Evolutionary conservation across 2,888 invertebrate genomes (phyloP).

Genomic region (Drosophila hamatofila): DNA sequence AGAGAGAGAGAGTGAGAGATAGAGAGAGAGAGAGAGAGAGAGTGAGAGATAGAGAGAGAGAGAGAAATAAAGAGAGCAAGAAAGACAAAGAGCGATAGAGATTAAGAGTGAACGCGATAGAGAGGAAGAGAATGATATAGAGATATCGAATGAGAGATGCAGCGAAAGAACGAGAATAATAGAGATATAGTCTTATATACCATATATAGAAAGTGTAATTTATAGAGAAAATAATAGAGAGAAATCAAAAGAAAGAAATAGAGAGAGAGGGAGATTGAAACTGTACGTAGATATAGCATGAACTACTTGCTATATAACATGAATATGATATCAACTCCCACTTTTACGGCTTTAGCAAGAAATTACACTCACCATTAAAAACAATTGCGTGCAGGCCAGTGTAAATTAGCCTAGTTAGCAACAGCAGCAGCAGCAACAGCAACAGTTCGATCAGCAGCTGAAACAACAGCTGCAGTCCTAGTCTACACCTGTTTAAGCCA

Average conservation of each 20-base stretch:
- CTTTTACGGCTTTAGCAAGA: neutral
- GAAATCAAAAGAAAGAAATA: neutral
- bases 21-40: neutral
- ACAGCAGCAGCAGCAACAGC: conserved; percentile 25
- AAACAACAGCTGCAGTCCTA: conserved; percentile 44
- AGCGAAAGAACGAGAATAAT: neutral
- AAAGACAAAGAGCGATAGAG: no score
- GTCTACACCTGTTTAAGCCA: conserved; percentile 58
- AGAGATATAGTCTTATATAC: no score
- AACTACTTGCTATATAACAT: no score
- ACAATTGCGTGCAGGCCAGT: conserved; percentile 34
- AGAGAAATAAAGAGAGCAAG: neutral
- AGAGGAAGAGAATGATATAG: neutral
- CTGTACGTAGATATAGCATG: no score
- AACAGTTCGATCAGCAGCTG: conserved; percentile 3
- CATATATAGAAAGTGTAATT: neutral
- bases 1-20: neutral
- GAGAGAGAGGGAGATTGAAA: neutral
- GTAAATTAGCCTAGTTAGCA: conserved; percentile 44
- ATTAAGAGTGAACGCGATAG: neutral
- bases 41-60: neutral
- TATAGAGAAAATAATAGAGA: neutral
- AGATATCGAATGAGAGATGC: fast-evolving
- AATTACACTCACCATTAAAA: neutral
- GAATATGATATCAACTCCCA: neutral